Percentiles rank a stretch among this genome's conserved stretches.
These are phyloP conservation scores for Poeciliopsis turneri DNA, from an alignment of 2,797 vertebrate species.

Conservation along the genomic window DNA sequence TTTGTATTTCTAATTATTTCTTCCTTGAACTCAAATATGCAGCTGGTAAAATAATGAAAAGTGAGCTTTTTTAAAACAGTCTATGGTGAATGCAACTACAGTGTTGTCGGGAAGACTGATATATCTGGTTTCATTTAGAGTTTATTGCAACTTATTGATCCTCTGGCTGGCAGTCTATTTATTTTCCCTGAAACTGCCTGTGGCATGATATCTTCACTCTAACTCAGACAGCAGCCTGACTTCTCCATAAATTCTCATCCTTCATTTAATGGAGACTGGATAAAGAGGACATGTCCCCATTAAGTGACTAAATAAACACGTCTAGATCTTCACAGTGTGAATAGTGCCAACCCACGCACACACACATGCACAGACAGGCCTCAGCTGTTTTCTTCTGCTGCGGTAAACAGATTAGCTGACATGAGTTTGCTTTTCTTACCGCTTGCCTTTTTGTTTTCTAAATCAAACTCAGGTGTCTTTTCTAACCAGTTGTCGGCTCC, in stretches of 20 bases:
- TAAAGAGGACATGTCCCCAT: background rate
- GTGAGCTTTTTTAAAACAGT: slow-evolving; percentile 24
- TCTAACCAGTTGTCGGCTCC: slow-evolving; percentile 25
- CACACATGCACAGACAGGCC: slow-evolving; percentile 22
- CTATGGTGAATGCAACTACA: background rate
- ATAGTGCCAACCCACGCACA: background rate
- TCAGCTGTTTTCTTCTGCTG: slow-evolving; percentile 60
- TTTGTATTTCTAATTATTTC: background rate
- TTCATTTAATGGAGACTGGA: background rate
- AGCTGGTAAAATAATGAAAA: background rate
- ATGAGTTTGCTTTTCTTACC: slow-evolving; percentile 28
- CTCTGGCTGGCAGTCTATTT: slow-evolving; percentile 30
- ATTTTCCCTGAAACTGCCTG: slow-evolving; percentile 17
- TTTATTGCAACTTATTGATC: slow-evolving; percentile 27
- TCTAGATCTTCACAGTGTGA: background rate
- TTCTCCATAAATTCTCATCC: background rate
- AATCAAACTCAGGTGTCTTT: slow-evolving; percentile 43
- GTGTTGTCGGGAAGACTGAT: background rate
- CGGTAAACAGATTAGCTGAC: slow-evolving; percentile 47
- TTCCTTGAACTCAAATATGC: background rate
- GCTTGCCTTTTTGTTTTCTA: slow-evolving; percentile 29
- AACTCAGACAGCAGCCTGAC: slow-evolving; percentile 2
- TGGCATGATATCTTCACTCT: background rate
- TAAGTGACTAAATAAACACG: slow-evolving; percentile 7
- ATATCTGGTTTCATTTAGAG: slow-evolving; percentile 21